phyloP scores from a whole-genome alignment of 2,113 vertebrate genomes.

The Mugil cephalus region DNA sequence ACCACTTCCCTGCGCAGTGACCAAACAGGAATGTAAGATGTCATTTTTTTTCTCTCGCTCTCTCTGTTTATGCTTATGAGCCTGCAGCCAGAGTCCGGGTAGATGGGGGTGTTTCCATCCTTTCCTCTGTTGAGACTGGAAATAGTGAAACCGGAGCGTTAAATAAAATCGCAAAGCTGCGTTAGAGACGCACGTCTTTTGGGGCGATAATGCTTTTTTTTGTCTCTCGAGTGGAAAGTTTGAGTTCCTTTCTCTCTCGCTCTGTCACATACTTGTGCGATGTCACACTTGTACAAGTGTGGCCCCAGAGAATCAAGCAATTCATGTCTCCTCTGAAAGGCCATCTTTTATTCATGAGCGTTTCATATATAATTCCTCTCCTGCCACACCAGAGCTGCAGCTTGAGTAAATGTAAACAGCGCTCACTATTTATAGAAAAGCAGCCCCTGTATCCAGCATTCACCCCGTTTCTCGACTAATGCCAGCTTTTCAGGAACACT shows the following conservation, averaged over 20 bases:
- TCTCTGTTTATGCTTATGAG: too few species aligned
- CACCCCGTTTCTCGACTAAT: neutral
- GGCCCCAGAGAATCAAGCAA: constrained; percentile 15
- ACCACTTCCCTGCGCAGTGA: constrained; percentile 2
- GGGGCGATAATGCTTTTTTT: neutral
- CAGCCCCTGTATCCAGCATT: constrained; percentile 12
- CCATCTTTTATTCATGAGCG: constrained; percentile 65
- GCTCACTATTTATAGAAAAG: constrained; percentile 66
- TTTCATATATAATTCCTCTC: constrained; percentile 59
- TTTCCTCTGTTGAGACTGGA: neutral
- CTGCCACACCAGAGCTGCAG: constrained; percentile 16
- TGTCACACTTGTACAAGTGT: constrained; percentile 6
- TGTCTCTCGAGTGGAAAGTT: neutral
- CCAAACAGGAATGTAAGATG: constrained; percentile 23
- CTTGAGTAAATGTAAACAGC: constrained; percentile 58
- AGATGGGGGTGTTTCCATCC: constrained; percentile 1
- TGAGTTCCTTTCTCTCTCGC: neutral
- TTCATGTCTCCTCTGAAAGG: constrained; percentile 47
- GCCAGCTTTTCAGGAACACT: constrained; percentile 50
- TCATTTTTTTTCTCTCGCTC: constrained; percentile 6
- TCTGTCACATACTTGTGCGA: constrained; percentile 23
- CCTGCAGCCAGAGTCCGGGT: too few species aligned
- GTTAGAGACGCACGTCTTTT: too few species aligned
- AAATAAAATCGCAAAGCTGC: too few species aligned
- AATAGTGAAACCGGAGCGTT: neutral